Evolutionary conservation across 2,113 vertebrate species (phyloP), one percentile per base, ranked within the genome.

Genomic region (Odocoileus hemionus): DNA sequence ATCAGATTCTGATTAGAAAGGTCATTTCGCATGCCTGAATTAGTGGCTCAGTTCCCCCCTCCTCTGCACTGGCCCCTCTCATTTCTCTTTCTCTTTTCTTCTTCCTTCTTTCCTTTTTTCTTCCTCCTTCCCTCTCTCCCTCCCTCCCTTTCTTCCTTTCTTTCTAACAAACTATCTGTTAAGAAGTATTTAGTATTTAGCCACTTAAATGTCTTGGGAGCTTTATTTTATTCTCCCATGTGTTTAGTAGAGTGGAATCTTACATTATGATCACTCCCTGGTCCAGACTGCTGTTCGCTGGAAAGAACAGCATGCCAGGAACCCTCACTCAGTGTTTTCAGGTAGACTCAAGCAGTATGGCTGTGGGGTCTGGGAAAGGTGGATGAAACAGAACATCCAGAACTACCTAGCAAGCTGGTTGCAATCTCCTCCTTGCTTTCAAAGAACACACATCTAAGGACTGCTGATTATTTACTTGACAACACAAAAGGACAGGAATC

Each of bases 101-200:
- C 21, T 16, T 25, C 26, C 60, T 5, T 14, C 36, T 30, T 30
- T 30, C 7, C 1, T 13, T 19, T 14, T 9, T 25, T 26, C 21
- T 13, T 4, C 7, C 9, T 43, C 0, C 28, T 12, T n/a, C 3
- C 11, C 14, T 6, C 17, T n/a, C 26, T 91, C 10, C 28, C 50
- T 57, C 6, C 36, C 33, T 50, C 12, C 19, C n/a, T 61, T 12
- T 74, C 17, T n/a, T 28, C 39, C 14, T 30, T 54, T 23, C 19
- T 26, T 36, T 17, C n/a, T 54, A 25, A 61, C 30, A 80, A 80
- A 50, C 30, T 78, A 60, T 47, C 88, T 78, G 28, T 67, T 91
- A 91, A 85, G 76, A 90, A 23, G 33, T 43, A 93, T 60, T 83
- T 90, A 30, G n/a, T 82, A 94, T 39, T 86, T 86, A 95, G 39